Conservation (phyloP, 2,113 vertebrate species). For the Balaenoptera acutorostrata region DNA sequence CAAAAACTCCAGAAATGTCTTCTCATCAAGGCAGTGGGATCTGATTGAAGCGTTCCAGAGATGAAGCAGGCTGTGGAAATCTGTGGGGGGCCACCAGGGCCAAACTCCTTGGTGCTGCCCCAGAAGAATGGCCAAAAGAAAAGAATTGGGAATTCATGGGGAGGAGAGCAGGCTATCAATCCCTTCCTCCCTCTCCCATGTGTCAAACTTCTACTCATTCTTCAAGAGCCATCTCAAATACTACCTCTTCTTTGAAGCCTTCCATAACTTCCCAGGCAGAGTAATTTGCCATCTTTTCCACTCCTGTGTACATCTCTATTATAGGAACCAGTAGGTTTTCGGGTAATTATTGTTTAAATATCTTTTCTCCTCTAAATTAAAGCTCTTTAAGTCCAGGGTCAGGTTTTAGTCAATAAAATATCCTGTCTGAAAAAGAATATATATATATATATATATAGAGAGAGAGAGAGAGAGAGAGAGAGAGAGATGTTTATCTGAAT, state of each 20-base stretch:
- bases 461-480: no score
- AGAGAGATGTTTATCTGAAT: neutral
- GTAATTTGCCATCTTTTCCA: no score
- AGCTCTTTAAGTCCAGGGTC: neutral
- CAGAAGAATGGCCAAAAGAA: neutral
- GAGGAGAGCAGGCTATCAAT: neutral
- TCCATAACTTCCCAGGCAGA: neutral
- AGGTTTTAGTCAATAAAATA: neutral
- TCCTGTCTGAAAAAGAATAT: neutral
- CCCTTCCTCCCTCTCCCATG: neutral
- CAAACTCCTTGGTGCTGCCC: neutral
- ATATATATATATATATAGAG: neutral
- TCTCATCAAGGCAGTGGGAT: neutral
- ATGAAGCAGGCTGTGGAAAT: neutral
- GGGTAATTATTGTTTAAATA: neutral
- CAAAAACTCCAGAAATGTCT: slow-evolving; percentile 34
- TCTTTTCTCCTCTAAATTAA: neutral
- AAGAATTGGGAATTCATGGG: neutral
- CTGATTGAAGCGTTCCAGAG: neutral
- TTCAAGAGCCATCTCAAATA: neutral
- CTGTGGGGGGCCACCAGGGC: neutral
- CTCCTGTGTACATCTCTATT: neutral
- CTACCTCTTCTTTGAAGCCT: neutral
- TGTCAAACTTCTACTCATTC: neutral
- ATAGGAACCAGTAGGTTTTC: neutral